Base-by-base conservation (phyloP, 2,113 vertebrate genomes). In the Phyllopteryx taeniolatus region DNA sequence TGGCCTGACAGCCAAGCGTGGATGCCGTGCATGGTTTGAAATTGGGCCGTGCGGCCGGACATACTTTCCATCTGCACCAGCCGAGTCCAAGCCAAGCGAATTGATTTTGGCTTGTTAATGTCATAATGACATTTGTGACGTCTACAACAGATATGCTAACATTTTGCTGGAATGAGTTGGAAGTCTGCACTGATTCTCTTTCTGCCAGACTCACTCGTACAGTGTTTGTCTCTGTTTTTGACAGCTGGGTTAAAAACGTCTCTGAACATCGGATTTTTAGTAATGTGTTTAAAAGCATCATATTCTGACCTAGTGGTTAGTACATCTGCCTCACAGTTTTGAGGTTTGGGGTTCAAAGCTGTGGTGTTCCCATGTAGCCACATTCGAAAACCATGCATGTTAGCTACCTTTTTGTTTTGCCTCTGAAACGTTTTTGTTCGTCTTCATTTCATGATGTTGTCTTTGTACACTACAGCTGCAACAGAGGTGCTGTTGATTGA, bases 1-100 rank as follows among this genome's bases (percentile, higher is more conserved):
- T 64, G 57, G 56, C 33, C 61, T 12, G 64, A 83, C 74, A 82
- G 77, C 76, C 22, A 72, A n/a, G 35, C 19, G 11, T 62, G 66
- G 79, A 78, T 68, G 62, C 39, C 62, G 59, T 64, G 54, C 54
- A 53, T 15, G 59, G 63, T 73, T 75, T 66, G 12, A 54, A 77
- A 60, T 82, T 73, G 60, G 63, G 42, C 77, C 43, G 0, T 13
- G 67, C 68, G 54, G 63, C 54, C 47, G 33, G 22, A 69, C 33
- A 75, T 64, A 65, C 20, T 74, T 76, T 77, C 57, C 46, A 79
- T 49, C 60, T 39, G 47, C 66, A 43, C 44, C 10, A 6, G 20
- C 51, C 6, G 53, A 79, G 56, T 79, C 43, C 60, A 56, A 68
- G 35, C 62, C 31, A 13, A n/a, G 5, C 19, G 39, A 54, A 68